phyloP scores from a whole-genome alignment of 2,888 invertebrate species.

The Platycnemis pennipes region DNA sequence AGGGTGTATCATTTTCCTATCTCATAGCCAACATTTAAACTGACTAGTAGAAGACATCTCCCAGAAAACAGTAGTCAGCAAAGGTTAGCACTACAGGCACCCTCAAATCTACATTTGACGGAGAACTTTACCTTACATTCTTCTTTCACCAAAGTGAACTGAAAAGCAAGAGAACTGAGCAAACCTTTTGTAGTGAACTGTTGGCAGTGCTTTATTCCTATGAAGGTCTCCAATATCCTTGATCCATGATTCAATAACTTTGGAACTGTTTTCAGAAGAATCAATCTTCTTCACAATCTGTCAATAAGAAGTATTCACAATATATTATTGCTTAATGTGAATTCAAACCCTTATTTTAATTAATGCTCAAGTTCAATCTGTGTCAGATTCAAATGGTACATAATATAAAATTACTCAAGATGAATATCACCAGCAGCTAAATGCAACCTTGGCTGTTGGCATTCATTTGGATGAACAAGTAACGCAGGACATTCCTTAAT shows the following conservation, averaged over 20 bases:
- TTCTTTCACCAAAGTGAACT: neutral
- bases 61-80: neutral
- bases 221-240: constrained; percentile 96
- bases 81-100: no score
- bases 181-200: constrained; percentile 88
- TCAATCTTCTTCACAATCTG: constrained; percentile 90
- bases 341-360: no score
- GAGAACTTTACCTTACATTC: neutral
- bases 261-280: constrained; percentile 91
- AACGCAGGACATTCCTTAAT: no score
- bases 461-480: no score
- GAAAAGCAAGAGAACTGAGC: neutral
- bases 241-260: constrained; percentile 98
- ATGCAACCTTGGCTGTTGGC: no score
- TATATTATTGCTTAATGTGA: constrained; percentile 74
- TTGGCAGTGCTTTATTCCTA: constrained; percentile 91
- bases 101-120: neutral
- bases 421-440: no score
- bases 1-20: no score
- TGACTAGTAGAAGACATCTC: neutral
- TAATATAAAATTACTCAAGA: no score
- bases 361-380: no score
- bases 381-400: no score
- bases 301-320: constrained; percentile 74
- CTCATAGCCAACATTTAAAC: neutral